Base-by-base conservation (phyloP, 2,113 vertebrate species). In the Corythaixoides concolor region DNA sequence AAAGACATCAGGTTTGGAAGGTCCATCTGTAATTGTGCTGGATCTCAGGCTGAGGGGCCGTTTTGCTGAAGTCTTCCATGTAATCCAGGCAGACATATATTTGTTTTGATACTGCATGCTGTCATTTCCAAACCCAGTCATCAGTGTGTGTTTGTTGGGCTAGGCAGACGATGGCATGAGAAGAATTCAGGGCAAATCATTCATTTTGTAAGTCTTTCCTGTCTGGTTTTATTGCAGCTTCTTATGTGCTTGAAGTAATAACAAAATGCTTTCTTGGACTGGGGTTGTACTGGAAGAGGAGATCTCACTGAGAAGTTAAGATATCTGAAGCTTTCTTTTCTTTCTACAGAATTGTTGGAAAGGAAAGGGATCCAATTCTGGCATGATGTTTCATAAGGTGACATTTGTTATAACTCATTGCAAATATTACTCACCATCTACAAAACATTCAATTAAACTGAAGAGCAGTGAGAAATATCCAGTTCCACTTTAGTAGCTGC, bases 401-500 rank as follows among this genome's bases (percentile, higher is more conserved):
- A 92, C 95, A 93, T 96, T 94, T 95, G 69, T 94, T 90, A 68
- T 85, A 97, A 90, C 92, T 95, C 95, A 89, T 70, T 84, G 89
- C 88, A 92, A 93, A 87, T 62, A 88, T 96, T 96, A 95, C 88
- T 94, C 92, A 94, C 77, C 89, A 88, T 93, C 84, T 62, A 89
- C 60, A 88, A 72, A 96, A 73, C 16, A 37, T 95, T 80, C 81
- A 91, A 92, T 93, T 96, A 96, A 97, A 91, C 66, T 78, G 73
- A 94, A 95, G 58, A 92, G 77, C 87, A 90, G 41, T 79, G 89
- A 92, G 89, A 97, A 93, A 91, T 86, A 85, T 1, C 64, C 79
- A 88, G 73, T 70, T 93, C 28, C 53, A 74, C 89, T 92, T 91
- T 13, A 90, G 73, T 58, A 87, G 73, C 90, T 82, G 66, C 50